Percentiles rank a stretch among this genome's conserved stretches.
phyloP scores from a whole-genome alignment of 2,113 vertebrate genomes.

The Paraplagusia blochii region DNA sequence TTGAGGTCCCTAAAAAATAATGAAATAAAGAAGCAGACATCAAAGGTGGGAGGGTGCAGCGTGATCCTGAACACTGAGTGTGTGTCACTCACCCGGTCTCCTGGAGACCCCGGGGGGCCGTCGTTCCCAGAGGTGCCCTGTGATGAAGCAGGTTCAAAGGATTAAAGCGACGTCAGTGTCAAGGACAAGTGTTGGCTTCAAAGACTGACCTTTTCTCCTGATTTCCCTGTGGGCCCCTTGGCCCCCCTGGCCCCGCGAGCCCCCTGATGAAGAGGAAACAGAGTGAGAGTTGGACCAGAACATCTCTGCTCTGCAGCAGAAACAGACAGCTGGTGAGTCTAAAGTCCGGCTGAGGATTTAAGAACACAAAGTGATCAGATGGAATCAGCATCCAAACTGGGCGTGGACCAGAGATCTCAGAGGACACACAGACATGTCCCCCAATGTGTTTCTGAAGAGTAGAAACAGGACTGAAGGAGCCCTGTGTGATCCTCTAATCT shows the following conservation, averaged over 20 bases:
- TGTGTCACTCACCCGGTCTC: slow-evolving; percentile 84
- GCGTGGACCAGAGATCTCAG: too few species aligned
- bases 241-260: slow-evolving; percentile 88
- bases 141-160: background rate
- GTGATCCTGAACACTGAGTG: too few species aligned
- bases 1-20: slow-evolving; percentile 84
- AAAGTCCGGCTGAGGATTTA: background rate
- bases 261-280: slow-evolving; percentile 73
- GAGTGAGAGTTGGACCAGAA: background rate
- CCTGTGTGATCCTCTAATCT: too few species aligned
- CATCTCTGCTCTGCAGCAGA: background rate
- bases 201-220: slow-evolving; percentile 89
- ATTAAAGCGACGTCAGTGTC: background rate
- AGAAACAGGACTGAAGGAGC: too few species aligned
- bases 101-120: slow-evolving; percentile 86
- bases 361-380: too few species aligned
- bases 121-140: slow-evolving; percentile 92
- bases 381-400: too few species aligned
- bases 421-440: too few species aligned
- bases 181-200: background rate
- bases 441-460: too few species aligned
- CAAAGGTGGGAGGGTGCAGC: too few species aligned
- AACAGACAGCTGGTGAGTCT: background rate
- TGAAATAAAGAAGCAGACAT: background rate
- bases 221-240: slow-evolving; percentile 89